Conservation (phyloP, 1,140 invertebrate species). For the Pseudobourletiella spinata region DNA sequence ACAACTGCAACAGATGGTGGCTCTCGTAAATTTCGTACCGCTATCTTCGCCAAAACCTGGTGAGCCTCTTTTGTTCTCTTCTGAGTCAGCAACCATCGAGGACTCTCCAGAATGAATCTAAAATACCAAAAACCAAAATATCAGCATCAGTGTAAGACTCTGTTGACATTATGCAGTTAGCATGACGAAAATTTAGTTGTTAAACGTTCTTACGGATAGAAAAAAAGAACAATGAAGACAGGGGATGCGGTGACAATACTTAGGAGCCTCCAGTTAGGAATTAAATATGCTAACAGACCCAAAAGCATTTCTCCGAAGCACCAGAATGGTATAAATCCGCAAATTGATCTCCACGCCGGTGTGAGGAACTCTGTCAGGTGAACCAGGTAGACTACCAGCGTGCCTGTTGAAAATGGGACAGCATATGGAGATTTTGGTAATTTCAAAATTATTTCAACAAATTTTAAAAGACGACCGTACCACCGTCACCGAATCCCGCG, state of each 20-base stretch:
- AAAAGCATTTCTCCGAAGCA: slow-evolving; percentile 25
- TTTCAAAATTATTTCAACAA: background rate
- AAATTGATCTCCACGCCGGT: slow-evolving; percentile 14
- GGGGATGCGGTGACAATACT: slow-evolving; percentile 2
- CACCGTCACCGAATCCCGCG: slow-evolving; percentile 23
- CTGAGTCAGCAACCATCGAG: slow-evolving; percentile 20
- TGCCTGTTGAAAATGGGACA: background rate
- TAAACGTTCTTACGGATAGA: slow-evolving; percentile 18
- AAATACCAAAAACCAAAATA: background rate
- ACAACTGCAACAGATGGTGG: background rate
- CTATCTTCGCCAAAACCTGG: slow-evolving; percentile 11
- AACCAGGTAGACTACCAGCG: slow-evolving; percentile 17
- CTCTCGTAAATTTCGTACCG: slow-evolving; percentile 14
- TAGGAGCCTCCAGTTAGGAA: slow-evolving; percentile 20
- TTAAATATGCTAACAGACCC: slow-evolving; percentile 15
- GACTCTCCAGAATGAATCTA: slow-evolving; percentile 15
- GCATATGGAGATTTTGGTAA: background rate
- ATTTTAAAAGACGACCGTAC: background rate
- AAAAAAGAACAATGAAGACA: slow-evolving; percentile 3
- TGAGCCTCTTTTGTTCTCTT: slow-evolving; percentile 19
- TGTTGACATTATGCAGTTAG: background rate
- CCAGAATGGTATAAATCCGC: slow-evolving; percentile 23
- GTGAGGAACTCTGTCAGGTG: slow-evolving; percentile 31
- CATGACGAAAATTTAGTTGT: background rate
- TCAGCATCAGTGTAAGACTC: background rate